Evolutionary conservation across 2,888 invertebrate species (phyloP), one percentile per base, ranked within the genome.

Genomic region (Tigriopus californicus): DNA sequence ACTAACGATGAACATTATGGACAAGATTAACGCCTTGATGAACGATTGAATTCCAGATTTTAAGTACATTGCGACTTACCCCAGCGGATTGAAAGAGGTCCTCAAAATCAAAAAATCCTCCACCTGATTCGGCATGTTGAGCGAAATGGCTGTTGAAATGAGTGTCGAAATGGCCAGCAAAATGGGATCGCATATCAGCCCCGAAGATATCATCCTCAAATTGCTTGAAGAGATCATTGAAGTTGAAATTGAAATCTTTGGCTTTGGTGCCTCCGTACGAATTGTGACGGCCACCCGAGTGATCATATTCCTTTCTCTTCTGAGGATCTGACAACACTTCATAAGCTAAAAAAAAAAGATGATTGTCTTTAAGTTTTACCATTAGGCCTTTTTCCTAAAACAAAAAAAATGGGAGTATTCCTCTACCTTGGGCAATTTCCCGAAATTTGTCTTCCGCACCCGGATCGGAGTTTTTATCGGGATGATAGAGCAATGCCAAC

Each of bases 361-460:
- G 4, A 8, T 15, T 52, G 2, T 46, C 3, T 46, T 18, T 18
- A 20, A 10, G 46, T 20, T 46, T 12, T 42, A 42, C 11, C 12
- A 11, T 42, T n/a, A 12, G 42, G 11, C n/a, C 12, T 42, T 42
- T 11, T 42, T 42, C n/a, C 42, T 12, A 42, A 12, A 42, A 42
- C 12, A 11, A 42, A 42, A 42, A 42, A 12, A 42, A 42, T 42
- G 42, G n/a, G n/a, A n/a, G n/a, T n/a, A n/a, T n/a, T n/a, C n/a
- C n/a, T n/a, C n/a, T 56, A 56, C 56, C 56, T 51, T 59, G 52
- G n/a, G 59, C 59, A 22, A 59, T 53, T 42, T 59, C 59, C 15
- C 51, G 33, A 25, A 59, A 59, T 20, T 52, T 24, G 2, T 59
- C n/a, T 24, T 52, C 59, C 10, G 59, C 59, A 41, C 52, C 52